Percentiles rank a stretch among this genome's conserved stretches.
Evolutionary conservation across 2,797 vertebrate genomes (phyloP).

Genomic region (Epinephelus coioides): DNA sequence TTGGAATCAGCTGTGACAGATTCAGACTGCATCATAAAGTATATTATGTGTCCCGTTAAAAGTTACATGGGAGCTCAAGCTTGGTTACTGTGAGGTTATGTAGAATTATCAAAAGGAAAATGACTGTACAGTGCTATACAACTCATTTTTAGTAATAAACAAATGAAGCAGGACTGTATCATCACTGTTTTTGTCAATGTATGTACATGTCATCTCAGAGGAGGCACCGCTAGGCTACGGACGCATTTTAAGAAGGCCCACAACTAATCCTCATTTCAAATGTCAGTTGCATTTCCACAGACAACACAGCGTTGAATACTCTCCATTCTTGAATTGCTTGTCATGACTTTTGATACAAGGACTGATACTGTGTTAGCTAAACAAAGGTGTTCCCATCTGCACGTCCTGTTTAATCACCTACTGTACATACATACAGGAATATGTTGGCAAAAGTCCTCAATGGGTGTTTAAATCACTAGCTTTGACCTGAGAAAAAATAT

Average conservation of each 20-base stretch:
- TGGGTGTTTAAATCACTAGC: constrained; percentile 47
- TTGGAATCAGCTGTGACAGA: too few relatives aligned
- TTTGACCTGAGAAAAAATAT: constrained; percentile 68
- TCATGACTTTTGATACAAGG: constrained; percentile 43
- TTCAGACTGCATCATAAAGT: neutral
- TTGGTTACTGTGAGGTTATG: neutral
- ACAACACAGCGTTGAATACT: constrained; percentile 4
- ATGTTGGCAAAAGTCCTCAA: constrained; percentile 65
- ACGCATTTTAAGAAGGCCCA: constrained; percentile 4
- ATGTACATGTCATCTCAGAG: constrained; percentile 7
- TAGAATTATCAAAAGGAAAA: constrained; percentile 28
- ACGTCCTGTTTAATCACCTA: constrained; percentile 66
- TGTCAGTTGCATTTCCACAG: constrained; percentile 18
- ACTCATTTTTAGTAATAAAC: constrained; percentile 55
- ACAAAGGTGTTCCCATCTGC: constrained; percentile 44
- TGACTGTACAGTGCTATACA: constrained; percentile 33
- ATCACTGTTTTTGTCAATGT: constrained; percentile 18
- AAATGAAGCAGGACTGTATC: constrained; percentile 35
- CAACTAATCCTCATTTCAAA: constrained; percentile 25
- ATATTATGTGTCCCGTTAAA: constrained; percentile 12
- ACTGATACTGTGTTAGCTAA: constrained; percentile 37
- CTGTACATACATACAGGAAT: constrained; percentile 57
- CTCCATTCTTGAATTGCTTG: constrained; percentile 14
- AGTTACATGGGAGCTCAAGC: constrained; percentile 36
- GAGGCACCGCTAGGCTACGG: constrained; percentile 13